Evolutionary conservation across 2,797 vertebrate genomes (phyloP).

Genomic region (Orestias chungarensis): DNA sequence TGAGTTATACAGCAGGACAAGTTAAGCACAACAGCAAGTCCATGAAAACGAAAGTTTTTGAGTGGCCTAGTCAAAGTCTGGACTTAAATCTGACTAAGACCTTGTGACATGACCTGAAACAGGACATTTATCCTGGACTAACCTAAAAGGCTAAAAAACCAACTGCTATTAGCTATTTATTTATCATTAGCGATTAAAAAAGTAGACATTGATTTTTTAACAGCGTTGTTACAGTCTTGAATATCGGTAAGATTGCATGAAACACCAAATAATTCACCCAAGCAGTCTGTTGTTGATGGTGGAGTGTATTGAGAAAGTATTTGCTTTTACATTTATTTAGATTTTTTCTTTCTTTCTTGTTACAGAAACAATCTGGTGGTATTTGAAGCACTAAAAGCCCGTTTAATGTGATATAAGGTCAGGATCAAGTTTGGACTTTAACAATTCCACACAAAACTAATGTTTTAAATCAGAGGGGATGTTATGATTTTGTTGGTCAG

Average conservation of each 20-base stretch:
- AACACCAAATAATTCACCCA: neutral
- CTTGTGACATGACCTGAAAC: too few species aligned
- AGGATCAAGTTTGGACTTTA: neutral
- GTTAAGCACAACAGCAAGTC: neutral
- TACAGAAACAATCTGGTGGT: neutral
- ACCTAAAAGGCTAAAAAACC: too few species aligned
- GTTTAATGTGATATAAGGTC: neutral
- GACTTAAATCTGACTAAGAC: neutral
- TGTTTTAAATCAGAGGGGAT: too few species aligned
- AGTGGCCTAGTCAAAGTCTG: neutral
- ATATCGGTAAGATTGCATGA: neutral
- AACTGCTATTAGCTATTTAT: too few species aligned
- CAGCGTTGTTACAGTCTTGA: too few species aligned
- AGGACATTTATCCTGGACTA: too few species aligned
- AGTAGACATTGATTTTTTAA: too few species aligned
- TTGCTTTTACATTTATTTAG: neutral
- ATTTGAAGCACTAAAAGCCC: neutral
- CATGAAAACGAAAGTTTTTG: neutral
- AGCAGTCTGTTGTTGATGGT: neutral
- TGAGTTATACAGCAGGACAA: neutral
- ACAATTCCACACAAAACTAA: neutral
- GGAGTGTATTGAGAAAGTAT: neutral
- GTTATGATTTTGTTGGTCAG: too few species aligned
- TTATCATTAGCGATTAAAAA: too few species aligned
- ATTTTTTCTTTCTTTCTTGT: neutral